phyloP scores from a whole-genome alignment of 2,113 vertebrate species.

The Rhea pennata region DNA sequence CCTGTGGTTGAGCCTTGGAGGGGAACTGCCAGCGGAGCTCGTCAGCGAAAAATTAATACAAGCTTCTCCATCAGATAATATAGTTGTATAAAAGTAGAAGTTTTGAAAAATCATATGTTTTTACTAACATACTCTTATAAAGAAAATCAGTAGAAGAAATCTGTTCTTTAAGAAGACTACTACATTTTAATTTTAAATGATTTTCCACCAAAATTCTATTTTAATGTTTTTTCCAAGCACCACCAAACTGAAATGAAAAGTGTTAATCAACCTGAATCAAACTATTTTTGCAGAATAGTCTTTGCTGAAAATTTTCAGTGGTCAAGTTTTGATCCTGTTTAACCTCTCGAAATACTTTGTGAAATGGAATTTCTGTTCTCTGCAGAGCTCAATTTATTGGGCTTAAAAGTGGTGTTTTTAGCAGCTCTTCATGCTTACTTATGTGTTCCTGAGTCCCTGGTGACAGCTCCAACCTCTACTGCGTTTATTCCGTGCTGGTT shows the following conservation, averaged over 20 bases:
- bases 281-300: background rate
- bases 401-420: background rate
- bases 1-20: background rate
- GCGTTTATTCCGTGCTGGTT: fast-evolving
- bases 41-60: background rate
- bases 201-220: background rate
- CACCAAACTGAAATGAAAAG: background rate
- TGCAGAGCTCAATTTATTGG: background rate
- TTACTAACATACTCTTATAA: background rate
- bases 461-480: background rate
- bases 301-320: background rate
- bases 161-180: background rate
- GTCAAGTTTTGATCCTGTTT: background rate
- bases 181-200: background rate
- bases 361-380: background rate
- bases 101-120: background rate
- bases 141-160: background rate
- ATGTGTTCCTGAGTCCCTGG: background rate
- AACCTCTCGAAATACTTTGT: background rate
- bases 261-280: background rate
- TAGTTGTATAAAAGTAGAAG: background rate
- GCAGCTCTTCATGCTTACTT: slow-evolving; percentile 9
- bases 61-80: background rate
- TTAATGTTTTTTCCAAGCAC: background rate
- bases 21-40: background rate